Evolutionary conservation across 1,140 invertebrate species (phyloP).

Genomic region (Bombus turneri): DNA sequence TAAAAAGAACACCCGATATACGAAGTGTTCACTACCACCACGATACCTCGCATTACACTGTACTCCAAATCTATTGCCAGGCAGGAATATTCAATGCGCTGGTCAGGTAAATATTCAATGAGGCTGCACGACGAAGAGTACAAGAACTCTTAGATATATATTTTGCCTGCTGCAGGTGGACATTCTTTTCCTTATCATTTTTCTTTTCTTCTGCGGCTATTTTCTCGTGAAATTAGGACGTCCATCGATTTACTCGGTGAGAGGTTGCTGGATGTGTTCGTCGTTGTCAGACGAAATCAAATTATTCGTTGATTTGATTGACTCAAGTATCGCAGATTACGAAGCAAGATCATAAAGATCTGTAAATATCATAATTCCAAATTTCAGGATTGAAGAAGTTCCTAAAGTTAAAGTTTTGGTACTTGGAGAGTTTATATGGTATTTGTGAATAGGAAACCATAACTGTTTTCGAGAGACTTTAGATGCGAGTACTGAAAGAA

Average conservation of each 20-base stretch:
- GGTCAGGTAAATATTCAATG: constrained; percentile 76
- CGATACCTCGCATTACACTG: constrained; percentile 65
- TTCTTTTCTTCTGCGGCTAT: not conserved
- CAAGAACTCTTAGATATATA: constrained; percentile 2
- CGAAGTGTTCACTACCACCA: constrained; percentile 23
- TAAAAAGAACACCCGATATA: constrained; percentile 35
- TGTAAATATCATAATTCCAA: no score
- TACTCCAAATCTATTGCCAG: constrained; percentile 71
- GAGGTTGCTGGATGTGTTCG: no score
- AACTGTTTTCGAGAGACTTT: not conserved
- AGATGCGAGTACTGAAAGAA: not conserved
- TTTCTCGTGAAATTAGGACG: not conserved
- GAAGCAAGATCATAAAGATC: no score
- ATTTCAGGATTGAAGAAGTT: no score
- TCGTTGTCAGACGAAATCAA: no score
- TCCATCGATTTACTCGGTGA: no score
- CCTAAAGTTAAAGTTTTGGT: not conserved
- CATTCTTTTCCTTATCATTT: not conserved
- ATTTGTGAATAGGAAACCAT: not conserved
- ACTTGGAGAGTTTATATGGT: not conserved
- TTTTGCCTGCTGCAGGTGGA: not conserved
- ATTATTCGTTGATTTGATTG: no score
- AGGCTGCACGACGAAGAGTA: constrained; percentile 48
- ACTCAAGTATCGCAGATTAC: no score
- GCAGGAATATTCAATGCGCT: constrained; percentile 75